Evolutionary conservation across 2,888 invertebrate species (phyloP).

Genomic region (Leistus spinibarbis): DNA sequence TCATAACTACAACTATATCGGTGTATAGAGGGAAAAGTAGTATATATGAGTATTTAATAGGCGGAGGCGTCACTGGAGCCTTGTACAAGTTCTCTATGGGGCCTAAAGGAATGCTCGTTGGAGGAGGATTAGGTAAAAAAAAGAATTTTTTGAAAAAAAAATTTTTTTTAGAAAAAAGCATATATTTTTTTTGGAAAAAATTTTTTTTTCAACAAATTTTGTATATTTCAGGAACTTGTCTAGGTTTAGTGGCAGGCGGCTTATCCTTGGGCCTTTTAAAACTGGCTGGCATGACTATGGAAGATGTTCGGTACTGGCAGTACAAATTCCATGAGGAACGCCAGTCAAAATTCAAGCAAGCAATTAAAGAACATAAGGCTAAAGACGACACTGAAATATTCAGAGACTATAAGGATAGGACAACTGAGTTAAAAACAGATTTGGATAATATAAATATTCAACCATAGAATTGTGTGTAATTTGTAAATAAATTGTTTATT

Average conservation of each 20-base stretch:
- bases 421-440: conserved; percentile 46
- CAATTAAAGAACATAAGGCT: conserved; percentile 47
- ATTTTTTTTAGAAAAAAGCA: neutral
- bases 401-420: conserved; percentile 45
- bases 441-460: conserved; percentile 45
- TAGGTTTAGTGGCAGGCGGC: conserved; percentile 68
- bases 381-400: conserved; percentile 49
- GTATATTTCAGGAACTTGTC: conserved; percentile 59
- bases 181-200: neutral
- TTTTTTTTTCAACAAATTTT: neutral
- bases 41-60: conserved; percentile 68
- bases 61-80: conserved; percentile 69
- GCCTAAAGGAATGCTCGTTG: conserved; percentile 69
- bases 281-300: conserved; percentile 66
- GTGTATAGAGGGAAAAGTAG: conserved; percentile 72
- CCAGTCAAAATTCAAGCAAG: conserved; percentile 52
- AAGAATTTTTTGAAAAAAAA: too few relatives aligned
- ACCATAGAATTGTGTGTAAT: neutral
- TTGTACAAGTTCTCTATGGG: conserved; percentile 73
- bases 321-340: conserved; percentile 58
- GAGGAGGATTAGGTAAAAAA: conserved; percentile 66
- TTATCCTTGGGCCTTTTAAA: conserved; percentile 63
- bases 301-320: conserved; percentile 68
- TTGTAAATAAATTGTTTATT: conserved; percentile 11
- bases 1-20: conserved; percentile 66